Conservation (phyloP, 2,113 vertebrate species). For the Corythoichthys intestinalis region DNA sequence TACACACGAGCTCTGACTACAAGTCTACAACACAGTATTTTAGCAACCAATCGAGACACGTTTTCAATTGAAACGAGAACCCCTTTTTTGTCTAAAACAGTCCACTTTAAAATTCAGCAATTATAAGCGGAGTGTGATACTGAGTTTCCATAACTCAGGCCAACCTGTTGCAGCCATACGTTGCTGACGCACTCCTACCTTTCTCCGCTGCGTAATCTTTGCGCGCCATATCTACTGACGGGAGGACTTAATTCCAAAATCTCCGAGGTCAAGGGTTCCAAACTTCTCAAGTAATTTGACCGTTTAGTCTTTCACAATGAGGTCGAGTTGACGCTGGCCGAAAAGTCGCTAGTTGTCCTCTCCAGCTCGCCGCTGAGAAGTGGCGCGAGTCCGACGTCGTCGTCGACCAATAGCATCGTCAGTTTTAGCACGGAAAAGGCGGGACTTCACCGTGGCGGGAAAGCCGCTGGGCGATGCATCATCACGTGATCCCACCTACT, state of each 20-base stretch:
- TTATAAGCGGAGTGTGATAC: neutral
- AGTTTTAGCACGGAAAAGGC: conserved; percentile 11
- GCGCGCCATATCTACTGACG: conserved; percentile 71
- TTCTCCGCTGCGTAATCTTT: conserved; percentile 82
- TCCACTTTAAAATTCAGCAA: too few species aligned
- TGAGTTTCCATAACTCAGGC: neutral
- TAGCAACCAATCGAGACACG: neutral
- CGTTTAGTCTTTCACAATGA: neutral
- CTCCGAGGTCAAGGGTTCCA: neutral
- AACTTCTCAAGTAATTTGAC: neutral
- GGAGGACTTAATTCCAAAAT: neutral
- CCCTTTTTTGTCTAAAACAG: neutral
- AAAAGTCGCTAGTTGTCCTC: conserved; percentile 3
- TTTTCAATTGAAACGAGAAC: too few species aligned
- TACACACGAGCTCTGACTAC: neutral
- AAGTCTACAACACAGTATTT: neutral
- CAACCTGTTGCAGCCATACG: conserved; percentile 40
- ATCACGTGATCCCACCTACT: conserved; percentile 52
- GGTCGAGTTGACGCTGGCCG: conserved; percentile 22
- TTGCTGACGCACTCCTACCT: conserved; percentile 52
- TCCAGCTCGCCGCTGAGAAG: conserved; percentile 59
- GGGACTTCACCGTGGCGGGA: conserved; percentile 61
- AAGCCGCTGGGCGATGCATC: conserved; percentile 15
- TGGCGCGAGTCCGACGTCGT: conserved; percentile 78
- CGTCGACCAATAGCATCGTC: conserved; percentile 60